A percentile compares a stretch with the other conserved stretches of the same genome.
Conservation (phyloP, 2,888 invertebrate species). For the Philopedon plagiatum region DNA sequence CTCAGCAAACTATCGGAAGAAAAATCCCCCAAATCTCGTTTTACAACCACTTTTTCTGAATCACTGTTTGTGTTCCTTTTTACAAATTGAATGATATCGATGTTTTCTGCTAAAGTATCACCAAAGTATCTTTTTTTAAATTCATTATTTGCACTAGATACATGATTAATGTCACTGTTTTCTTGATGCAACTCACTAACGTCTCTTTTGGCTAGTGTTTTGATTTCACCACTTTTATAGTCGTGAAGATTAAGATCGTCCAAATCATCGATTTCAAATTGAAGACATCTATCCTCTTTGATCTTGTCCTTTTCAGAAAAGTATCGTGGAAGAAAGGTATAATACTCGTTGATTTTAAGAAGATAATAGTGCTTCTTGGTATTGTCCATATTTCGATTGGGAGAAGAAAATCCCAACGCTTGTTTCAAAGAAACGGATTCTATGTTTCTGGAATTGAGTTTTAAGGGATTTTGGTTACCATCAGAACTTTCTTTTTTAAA, state of each 20-base stretch:
- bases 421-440: background rate
- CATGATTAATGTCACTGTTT: background rate
- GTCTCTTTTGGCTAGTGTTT: conserved; percentile 3
- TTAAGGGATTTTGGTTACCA: background rate
- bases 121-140: conserved; percentile 1
- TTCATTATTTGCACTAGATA: background rate
- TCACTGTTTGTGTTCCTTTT: conserved; percentile 16
- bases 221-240: background rate
- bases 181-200: background rate
- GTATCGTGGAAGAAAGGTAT: conserved; percentile 40
- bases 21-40: conserved; percentile 36
- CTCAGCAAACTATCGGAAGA: background rate
- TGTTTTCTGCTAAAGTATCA: conserved; percentile 24
- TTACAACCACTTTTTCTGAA: background rate
- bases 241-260: conserved; percentile 3
- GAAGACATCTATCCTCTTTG: conserved; percentile 22
- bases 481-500: background rate
- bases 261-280: conserved; percentile 42
- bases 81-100: conserved; percentile 28
- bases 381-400: conserved; percentile 9
- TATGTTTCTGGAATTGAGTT: too few species aligned
- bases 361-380: conserved; percentile 44
- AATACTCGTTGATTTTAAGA: conserved; percentile 41
- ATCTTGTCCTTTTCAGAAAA: background rate
- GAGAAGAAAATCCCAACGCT: background rate